Conservation (phyloP, 2,797 vertebrate genomes). For the Acanthurus lineatus region DNA sequence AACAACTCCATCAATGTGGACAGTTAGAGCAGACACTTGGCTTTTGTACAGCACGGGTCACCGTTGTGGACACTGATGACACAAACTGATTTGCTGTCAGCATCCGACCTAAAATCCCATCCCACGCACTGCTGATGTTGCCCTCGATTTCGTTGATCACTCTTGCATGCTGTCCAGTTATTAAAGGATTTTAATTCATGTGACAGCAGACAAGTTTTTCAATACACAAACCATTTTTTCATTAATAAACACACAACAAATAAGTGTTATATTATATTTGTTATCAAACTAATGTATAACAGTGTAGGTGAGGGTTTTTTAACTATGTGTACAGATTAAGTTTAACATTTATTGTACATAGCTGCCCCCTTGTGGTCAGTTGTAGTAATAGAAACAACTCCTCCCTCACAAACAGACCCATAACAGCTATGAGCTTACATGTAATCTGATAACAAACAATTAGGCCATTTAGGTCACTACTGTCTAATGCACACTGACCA, state of each 20-base stretch:
- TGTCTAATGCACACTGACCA: constrained; percentile 20
- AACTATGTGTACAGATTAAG: not conserved
- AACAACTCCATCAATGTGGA: constrained; percentile 46
- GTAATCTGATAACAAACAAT: not conserved
- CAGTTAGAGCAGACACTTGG: constrained; percentile 58
- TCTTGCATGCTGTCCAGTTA: not conserved
- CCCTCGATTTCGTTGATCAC: not conserved
- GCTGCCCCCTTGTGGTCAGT: constrained; percentile 66
- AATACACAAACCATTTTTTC: not conserved
- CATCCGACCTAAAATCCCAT: constrained; percentile 28
- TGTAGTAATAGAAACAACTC: constrained; percentile 22
- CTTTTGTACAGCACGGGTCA: constrained; percentile 53
- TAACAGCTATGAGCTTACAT: not conserved
- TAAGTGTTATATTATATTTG: not conserved
- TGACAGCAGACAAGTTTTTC: not conserved
- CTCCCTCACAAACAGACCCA: not conserved
- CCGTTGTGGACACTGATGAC: constrained; percentile 16
- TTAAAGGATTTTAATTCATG: not conserved
- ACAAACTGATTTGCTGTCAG: constrained; percentile 24
- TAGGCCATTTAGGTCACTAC: not conserved
- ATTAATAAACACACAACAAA: not conserved
- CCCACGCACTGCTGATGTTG: constrained; percentile 15
- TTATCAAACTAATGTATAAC: not conserved
- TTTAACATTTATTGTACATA: constrained; percentile 36
- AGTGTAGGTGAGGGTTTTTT: not conserved